phyloP scores from a whole-genome alignment of 2,797 vertebrate genomes.

The Leucoraja ocellata region DNA sequence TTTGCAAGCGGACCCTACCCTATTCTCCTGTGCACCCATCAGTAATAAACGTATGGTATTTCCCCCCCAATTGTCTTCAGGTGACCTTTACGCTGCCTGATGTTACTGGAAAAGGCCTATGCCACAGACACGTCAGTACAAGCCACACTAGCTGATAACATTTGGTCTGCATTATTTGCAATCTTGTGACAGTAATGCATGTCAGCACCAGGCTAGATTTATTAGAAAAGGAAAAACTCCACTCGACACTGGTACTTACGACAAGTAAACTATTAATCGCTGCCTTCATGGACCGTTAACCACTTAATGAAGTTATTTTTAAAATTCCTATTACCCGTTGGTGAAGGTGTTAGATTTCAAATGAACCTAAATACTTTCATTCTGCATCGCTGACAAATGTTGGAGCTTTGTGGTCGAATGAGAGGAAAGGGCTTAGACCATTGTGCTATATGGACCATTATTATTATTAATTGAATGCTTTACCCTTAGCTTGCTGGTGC shows the following conservation, averaged over 20 bases:
- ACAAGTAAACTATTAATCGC: not conserved
- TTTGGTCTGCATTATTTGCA: not conserved
- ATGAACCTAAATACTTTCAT: not conserved
- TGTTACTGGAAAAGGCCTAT: constrained; percentile 29
- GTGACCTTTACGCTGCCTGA: constrained; percentile 20
- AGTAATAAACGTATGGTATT: not conserved
- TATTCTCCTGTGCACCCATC: not conserved
- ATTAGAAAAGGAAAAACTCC: not conserved
- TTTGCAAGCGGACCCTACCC: not conserved
- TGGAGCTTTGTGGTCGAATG: not conserved
- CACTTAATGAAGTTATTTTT: not conserved
- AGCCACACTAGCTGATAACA: constrained; percentile 25
- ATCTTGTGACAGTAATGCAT: constrained; percentile 20
- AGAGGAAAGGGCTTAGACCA: not conserved
- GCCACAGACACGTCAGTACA: constrained; percentile 32
- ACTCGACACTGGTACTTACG: not conserved
- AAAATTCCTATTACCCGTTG: not conserved
- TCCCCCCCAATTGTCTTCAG: not conserved
- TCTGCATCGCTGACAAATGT: not conserved
- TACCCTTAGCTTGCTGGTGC: not conserved
- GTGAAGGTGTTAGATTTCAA: too few relatives aligned
- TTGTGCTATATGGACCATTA: not conserved
- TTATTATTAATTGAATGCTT: not conserved
- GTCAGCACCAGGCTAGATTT: not conserved
- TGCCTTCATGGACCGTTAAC: not conserved